phyloP scores from a whole-genome alignment of 1,140 invertebrate species.

The Dufourea novaeangliae region DNA sequence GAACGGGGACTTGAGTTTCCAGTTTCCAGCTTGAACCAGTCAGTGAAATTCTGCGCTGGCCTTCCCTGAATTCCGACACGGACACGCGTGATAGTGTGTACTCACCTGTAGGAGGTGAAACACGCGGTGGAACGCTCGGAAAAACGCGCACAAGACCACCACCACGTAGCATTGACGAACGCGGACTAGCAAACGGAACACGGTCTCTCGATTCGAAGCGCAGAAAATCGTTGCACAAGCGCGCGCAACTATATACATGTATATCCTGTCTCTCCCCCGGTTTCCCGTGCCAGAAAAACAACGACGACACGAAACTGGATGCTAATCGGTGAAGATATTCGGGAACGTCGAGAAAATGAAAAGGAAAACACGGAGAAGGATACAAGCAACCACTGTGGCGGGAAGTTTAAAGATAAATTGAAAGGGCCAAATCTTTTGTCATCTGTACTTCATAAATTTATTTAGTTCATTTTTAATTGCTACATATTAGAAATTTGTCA shows the following conservation, averaged over 20 bases:
- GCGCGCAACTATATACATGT: conserved; percentile 60
- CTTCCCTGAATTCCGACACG: not conserved
- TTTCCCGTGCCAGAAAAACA: not conserved
- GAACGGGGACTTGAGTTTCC: not conserved
- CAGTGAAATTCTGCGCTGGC: not conserved
- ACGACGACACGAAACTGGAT: not conserved
- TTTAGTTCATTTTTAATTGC: too few relatives aligned
- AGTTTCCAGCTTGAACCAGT: not conserved
- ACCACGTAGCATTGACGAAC: conserved; percentile 58
- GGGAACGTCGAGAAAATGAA: not conserved
- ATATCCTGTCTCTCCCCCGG: not conserved
- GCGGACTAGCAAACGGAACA: conserved; percentile 67
- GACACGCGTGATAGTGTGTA: not conserved
- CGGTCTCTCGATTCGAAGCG: conserved; percentile 59
- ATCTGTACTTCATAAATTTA: too few relatives aligned
- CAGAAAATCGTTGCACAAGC: conserved; percentile 61
- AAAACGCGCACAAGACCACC: conserved; percentile 21
- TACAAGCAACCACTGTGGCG: too few relatives aligned
- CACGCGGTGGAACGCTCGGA: not conserved
- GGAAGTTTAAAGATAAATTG: too few relatives aligned
- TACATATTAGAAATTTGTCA: too few relatives aligned
- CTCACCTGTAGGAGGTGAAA: conserved; percentile 36
- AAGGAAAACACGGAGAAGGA: too few relatives aligned
- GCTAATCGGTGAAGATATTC: not conserved
- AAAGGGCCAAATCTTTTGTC: too few relatives aligned